A percentile compares a stretch with the other conserved stretches of the same genome.
These are phyloP conservation scores for Clarias batrachus DNA, from an alignment of 2,113 vertebrate species.

Conservation along the genomic window DNA sequence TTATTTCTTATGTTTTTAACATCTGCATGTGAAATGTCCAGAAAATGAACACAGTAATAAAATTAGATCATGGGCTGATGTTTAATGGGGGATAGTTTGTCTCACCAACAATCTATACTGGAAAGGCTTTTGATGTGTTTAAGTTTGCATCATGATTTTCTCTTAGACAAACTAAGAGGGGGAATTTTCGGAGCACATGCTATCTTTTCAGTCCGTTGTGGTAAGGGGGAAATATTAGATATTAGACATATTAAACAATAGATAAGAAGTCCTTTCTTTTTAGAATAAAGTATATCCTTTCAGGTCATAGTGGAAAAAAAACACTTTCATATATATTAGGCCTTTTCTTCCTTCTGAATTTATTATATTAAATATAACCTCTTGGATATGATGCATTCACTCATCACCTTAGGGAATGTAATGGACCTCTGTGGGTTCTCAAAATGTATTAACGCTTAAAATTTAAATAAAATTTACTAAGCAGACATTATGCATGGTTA, in stretches of 20 bases:
- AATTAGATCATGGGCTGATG: not conserved
- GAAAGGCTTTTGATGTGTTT: not conserved
- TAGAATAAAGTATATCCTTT: not conserved
- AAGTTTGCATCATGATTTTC: constrained; percentile 3
- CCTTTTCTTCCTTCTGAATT: not conserved
- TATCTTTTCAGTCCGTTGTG: not conserved
- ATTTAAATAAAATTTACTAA: too few species aligned
- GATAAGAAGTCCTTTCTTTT: too few species aligned
- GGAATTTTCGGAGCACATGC: not conserved
- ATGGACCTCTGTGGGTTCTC: too few species aligned
- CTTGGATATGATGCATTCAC: too few species aligned
- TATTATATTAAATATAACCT: too few species aligned
- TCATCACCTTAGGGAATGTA: too few species aligned
- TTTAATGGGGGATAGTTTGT: not conserved
- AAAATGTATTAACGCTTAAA: too few species aligned
- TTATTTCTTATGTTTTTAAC: not conserved
- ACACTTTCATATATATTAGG: not conserved
- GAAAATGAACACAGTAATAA: not conserved
- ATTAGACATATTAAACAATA: not conserved
- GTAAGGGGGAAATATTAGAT: not conserved
- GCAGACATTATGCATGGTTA: too few species aligned
- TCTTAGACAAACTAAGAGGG: not conserved
- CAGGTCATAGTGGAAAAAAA: not conserved
- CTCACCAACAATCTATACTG: not conserved
- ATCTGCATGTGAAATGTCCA: not conserved